Base-by-base conservation (phyloP, 2,797 vertebrate species). In the Chanos chanos region DNA sequence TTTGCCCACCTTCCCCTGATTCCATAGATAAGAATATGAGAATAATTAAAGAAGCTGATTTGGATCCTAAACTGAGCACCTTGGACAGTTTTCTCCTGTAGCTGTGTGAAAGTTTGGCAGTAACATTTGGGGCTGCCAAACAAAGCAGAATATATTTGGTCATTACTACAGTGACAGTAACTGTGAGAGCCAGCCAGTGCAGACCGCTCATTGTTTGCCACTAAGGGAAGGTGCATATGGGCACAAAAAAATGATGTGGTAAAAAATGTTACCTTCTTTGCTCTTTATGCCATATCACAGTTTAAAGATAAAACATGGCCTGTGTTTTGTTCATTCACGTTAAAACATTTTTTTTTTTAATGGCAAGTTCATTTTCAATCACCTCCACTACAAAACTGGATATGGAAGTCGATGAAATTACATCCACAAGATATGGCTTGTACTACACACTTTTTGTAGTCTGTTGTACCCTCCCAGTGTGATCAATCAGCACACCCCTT, bases 81-180 rank as follows among this genome's bases (percentile, higher is more conserved):
- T 73, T 66, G 73, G 71, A 66, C 71, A 70, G 63, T 66, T 70
- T 39, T 43, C 49, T 51, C 61, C 58, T 21, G 44, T 53, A 30
- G n/a, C n/a, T 43, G 49, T 66, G 71, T 62, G 62, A 56, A 62
- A 62, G 47, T 61, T 49, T 47, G 28, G 36, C 51, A 63, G 47
- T 44, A 28, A 30, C 27, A 50, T 28, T 40, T 41, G 30, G 53
- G 43, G 21, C 37, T 62, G 22, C 47, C 40, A 48, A 27, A 7
- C 53, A 60, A 53, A 63, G 6, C 16, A 30, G 53, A 49, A 55
- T 27, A 37, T 58, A 56, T 62, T 74, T 64, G 64, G 74, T 74
- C 64, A 56, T 67, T 60, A 49, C 15, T 45, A 69, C 43, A 63
- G 71, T 55, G 71, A 66, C 71, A 70, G 53, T 55, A 68, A 59